Evolutionary conservation across 2,113 vertebrate genomes (phyloP), one percentile per base, ranked within the genome.

Genomic region (Pogona vitticeps): DNA sequence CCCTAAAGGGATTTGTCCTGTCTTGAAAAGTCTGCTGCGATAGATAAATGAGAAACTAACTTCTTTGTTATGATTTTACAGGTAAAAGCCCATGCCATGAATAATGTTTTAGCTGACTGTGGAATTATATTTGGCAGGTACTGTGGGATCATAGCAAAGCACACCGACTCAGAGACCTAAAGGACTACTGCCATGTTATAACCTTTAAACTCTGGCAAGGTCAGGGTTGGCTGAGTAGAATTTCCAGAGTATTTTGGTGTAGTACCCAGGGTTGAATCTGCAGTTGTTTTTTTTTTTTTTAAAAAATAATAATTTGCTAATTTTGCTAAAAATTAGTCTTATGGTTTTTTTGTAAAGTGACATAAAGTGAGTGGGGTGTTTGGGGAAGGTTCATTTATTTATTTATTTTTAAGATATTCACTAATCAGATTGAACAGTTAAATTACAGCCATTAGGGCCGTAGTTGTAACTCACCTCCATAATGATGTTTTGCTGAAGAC

Each of bases 231-330:
- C 56, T 85, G 90, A 83, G n/a, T 58, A 42, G 42, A 79, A 86
- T 88, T 93, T 92, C 70, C 58, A 33, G 58, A 85, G 76, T 85
- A 91, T 88, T 65, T 56, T 88, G 87, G 88, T 80, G 84, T 14
- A 75, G 81, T 10, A 52, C 46, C 33, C 76, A 61, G 89, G 71
- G 86, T 72, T 90, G 92, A 83, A 92, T 63, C 76, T 90, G 58
- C 42, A 88, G 13, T 93, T 95, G 93, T 87, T 92, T 71, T 56
- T 88, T 26, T 71, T 73, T 73, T 21, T 40, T 73, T 73, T 73
- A 38, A 20, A 20, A 21, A 89, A 84, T 90, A 82, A 92, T 86
- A 92, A 88, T 40, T n/a, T n/a, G 80, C 76, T 87, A 61, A 31
- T 26, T 90, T 92, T 92, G n/a, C n/a, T n/a, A n/a, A n/a, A n/a